Conservation (phyloP, 1,140 invertebrate genomes). For the Trachymyrmex cornetzi region DNA sequence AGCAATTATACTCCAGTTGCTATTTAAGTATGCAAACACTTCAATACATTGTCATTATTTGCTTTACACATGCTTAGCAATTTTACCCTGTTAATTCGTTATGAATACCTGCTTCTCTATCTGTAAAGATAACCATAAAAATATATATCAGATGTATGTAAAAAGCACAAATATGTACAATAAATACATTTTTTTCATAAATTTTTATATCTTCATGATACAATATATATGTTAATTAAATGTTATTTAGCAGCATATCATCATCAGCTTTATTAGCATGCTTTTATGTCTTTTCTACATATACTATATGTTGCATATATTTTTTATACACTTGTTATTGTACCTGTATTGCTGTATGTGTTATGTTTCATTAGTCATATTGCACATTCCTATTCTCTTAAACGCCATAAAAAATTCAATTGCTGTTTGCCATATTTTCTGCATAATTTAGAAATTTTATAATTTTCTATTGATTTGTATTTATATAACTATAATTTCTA, state of each 20-base stretch:
- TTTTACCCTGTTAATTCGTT: neutral
- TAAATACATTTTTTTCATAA: constrained; percentile 38
- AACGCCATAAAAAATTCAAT: neutral
- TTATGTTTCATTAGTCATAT: neutral
- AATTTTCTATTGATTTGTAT: neutral
- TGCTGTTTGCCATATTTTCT: constrained; percentile 14
- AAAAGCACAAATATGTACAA: constrained; percentile 19
- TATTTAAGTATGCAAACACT: constrained; percentile 28
- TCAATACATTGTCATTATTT: constrained; percentile 16
- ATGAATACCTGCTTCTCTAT: neutral
- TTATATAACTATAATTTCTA: neutral
- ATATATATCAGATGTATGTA: constrained; percentile 30
- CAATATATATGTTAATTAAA: constrained; percentile 33
- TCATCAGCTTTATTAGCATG: constrained; percentile 59
- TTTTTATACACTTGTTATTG: neutral
- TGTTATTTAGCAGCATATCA: constrained; percentile 51
- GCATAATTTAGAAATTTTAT: constrained; percentile 24
- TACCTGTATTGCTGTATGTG: neutral
- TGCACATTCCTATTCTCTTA: neutral
- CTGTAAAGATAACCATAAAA: constrained; percentile 22
- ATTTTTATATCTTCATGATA: constrained; percentile 20
- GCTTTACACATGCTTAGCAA: constrained; percentile 9
- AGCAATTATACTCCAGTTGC: constrained; percentile 16
- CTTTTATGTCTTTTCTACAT: constrained; percentile 20
- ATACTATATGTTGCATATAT: neutral